Conservation (phyloP, 2,888 invertebrate genomes). For the Caenorhabditis sp. region DNA sequence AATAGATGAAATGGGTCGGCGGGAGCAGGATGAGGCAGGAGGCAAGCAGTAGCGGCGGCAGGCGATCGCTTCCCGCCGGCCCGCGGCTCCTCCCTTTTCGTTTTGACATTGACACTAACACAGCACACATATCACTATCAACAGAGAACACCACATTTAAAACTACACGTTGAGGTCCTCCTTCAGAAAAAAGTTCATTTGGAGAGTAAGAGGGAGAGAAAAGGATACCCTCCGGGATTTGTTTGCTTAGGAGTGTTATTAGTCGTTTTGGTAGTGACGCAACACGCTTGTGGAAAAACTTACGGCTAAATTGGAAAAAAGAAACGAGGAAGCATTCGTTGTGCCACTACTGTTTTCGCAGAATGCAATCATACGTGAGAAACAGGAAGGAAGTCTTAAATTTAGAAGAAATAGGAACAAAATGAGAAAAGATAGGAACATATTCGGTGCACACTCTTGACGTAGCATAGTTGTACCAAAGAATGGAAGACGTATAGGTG, state of each 20-base stretch:
- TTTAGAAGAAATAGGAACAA: neutral
- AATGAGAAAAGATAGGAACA: conserved; percentile 22
- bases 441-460: conserved; percentile 14
- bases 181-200: neutral
- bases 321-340: no score
- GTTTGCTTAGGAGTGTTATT: neutral
- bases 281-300: neutral
- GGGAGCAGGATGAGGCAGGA: conserved; percentile 26
- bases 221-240: neutral
- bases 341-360: no score
- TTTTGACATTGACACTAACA: conserved; percentile 56
- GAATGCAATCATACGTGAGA: neutral
- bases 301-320: neutral
- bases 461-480: conserved; percentile 35
- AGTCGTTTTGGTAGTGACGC: neutral
- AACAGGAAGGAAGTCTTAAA: neutral
- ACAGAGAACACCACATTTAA: conserved; percentile 44
- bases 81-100: conserved; percentile 40
- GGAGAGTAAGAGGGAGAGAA: neutral
- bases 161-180: conserved; percentile 15
- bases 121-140: conserved; percentile 52
- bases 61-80: conserved; percentile 39
- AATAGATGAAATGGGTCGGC: conserved; percentile 40
- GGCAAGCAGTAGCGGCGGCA: conserved; percentile 41
- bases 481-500: conserved; percentile 42